Conservation (phyloP, 1,140 invertebrate genomes). For the Frieseomelitta varia region DNA sequence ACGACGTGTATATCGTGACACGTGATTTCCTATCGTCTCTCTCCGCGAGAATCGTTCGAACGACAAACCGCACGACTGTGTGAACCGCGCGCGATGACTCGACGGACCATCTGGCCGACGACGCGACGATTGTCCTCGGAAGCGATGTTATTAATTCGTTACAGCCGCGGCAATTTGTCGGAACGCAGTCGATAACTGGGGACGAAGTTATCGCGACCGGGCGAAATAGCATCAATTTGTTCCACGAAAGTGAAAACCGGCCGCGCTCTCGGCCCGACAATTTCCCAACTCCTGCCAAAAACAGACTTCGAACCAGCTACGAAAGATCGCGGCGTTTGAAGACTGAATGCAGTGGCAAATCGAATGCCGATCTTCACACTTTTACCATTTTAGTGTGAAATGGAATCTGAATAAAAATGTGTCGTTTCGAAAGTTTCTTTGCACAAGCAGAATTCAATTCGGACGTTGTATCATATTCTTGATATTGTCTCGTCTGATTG, state of each 20-base stretch:
- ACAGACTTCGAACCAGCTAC: neutral
- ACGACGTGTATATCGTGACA: neutral
- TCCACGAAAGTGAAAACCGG: conserved; percentile 52
- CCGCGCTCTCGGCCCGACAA: conserved; percentile 25
- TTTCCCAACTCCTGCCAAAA: conserved; percentile 6
- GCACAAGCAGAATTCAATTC: no score
- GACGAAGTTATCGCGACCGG: conserved; percentile 54
- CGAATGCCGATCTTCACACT: no score
- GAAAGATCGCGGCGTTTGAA: neutral
- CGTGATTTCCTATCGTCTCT: conserved; percentile 1
- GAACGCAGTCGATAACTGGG: conserved; percentile 32
- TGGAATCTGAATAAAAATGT: no score
- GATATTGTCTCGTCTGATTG: no score
- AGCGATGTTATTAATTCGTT: conserved; percentile 58
- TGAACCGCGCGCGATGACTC: conserved; percentile 19
- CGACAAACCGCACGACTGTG: conserved; percentile 1
- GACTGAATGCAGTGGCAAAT: no score
- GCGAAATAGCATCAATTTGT: conserved; percentile 59
- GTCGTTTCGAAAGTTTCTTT: no score
- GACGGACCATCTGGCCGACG: conserved; percentile 9
- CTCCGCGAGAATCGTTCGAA: neutral
- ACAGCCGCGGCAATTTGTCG: conserved; percentile 55
- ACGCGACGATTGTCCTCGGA: conserved; percentile 21
- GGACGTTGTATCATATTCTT: no score
- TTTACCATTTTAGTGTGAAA: no score